A percentile compares a stretch with the other conserved stretches of the same genome.
Evolutionary conservation across 1,140 invertebrate genomes (phyloP).

Genomic region (Drosophila bipectinata): DNA sequence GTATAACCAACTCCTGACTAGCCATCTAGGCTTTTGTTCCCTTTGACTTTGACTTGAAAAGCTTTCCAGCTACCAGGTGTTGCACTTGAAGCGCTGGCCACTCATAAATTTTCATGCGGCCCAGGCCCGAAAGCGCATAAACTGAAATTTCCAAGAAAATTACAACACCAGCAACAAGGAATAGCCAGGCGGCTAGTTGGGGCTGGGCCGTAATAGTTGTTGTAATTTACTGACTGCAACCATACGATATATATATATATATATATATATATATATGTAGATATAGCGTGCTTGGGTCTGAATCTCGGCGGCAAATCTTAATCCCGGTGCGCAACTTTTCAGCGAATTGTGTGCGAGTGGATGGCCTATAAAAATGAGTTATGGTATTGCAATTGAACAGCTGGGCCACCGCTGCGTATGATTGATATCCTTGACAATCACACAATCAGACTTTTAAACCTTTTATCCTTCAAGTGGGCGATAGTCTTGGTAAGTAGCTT

Average conservation of each 20-base stretch:
- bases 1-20: neutral
- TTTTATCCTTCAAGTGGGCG: neutral
- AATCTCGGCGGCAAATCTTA: conserved; percentile 81
- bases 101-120: conserved; percentile 77
- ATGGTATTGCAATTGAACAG: conserved; percentile 81
- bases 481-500: conserved; percentile 1
- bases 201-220: conserved; percentile 73
- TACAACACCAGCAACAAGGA: conserved; percentile 66
- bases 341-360: conserved; percentile 73
- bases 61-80: conserved; percentile 68
- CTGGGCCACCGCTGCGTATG: conserved; percentile 81
- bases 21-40: conserved; percentile 29
- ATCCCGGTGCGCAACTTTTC: conserved; percentile 83
- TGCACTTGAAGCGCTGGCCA: conserved; percentile 64
- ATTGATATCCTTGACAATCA: conserved; percentile 67
- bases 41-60: conserved; percentile 16
- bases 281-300: conserved; percentile 1
- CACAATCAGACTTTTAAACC: too few species aligned
- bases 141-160: conserved; percentile 79
- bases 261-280: neutral
- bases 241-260: neutral
- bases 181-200: conserved; percentile 17
- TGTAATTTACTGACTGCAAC: conserved; percentile 77
- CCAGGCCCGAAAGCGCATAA: conserved; percentile 68
- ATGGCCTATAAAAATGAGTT: conserved; percentile 82